These are phyloP conservation scores for Bungarus multicinctus DNA, from an alignment of 2,113 vertebrate species.

Conservation along the genomic window DNA sequence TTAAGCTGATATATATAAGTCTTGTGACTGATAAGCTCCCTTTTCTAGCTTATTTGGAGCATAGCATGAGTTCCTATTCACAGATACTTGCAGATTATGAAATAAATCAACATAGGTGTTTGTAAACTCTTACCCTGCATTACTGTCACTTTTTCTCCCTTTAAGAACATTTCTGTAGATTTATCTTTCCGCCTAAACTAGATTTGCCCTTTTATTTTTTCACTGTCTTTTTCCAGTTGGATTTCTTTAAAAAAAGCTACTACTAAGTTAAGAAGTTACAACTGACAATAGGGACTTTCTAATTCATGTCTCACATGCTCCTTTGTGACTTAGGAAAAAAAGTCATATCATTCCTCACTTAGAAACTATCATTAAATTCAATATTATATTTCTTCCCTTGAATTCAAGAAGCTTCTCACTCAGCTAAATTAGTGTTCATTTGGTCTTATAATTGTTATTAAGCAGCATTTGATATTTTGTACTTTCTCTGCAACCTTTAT, in stretches of 20 bases:
- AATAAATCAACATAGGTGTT: not conserved
- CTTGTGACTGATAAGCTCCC: not conserved
- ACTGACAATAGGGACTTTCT: not conserved
- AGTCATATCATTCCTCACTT: not conserved
- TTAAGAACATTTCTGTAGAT: not conserved
- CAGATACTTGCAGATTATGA: rapidly evolving
- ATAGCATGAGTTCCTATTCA: not conserved
- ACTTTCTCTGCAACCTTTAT: not conserved
- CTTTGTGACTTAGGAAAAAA: not conserved
- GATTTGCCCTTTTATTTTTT: not conserved
- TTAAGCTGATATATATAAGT: too few relatives aligned
- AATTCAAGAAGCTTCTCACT: not conserved
- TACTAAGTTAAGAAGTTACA: not conserved
- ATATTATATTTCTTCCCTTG: not conserved
- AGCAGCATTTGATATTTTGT: not conserved
- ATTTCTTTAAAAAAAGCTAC: not conserved
- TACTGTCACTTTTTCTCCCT: not conserved
- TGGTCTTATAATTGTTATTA: not conserved
- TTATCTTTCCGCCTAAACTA: not conserved
- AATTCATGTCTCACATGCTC: not conserved
- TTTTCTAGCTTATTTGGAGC: not conserved
- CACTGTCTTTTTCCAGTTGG: not conserved
- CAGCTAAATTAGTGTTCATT: not conserved
- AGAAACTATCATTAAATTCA: not conserved
- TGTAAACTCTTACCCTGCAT: not conserved